Evolutionary conservation across 2,113 vertebrate genomes (phyloP).

Genomic region (Oreochromis aureus): DNA sequence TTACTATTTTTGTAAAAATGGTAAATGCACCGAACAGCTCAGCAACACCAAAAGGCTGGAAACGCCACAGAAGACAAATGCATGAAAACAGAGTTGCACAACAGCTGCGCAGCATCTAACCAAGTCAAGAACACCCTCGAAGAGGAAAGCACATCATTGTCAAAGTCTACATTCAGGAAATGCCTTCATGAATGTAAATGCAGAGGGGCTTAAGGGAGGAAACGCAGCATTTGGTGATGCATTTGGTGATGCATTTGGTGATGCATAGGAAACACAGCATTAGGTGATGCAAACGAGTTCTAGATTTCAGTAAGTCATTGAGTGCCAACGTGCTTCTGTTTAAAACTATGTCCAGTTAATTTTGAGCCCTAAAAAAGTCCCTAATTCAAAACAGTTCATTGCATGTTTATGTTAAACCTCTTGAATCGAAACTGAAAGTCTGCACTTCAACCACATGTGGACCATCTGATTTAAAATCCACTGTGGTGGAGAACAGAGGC

Average conservation of each 20-base stretch:
- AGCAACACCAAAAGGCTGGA: not conserved
- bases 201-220: not conserved
- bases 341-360: not conserved
- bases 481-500: not conserved
- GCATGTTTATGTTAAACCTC: not conserved
- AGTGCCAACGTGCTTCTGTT: fast-evolving
- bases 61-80: not conserved
- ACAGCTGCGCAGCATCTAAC: not conserved
- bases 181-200: not conserved
- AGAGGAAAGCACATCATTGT: not conserved
- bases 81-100: not conserved
- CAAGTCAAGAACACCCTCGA: not conserved
- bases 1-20: not conserved
- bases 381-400: not conserved
- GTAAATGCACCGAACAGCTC: not conserved
- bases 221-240: not conserved
- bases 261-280: not conserved
- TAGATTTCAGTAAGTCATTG: not conserved
- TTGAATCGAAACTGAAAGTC: not conserved
- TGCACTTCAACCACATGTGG: not conserved
- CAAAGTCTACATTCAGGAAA: not conserved
- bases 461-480: no score
- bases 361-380: not conserved
- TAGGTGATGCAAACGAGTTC: not conserved
- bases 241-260: not conserved